Percentiles rank a stretch among this genome's conserved stretches.
These are phyloP conservation scores for Hemibagrus wyckioides DNA, from an alignment of 2,113 vertebrate species.

Conservation along the genomic window DNA sequence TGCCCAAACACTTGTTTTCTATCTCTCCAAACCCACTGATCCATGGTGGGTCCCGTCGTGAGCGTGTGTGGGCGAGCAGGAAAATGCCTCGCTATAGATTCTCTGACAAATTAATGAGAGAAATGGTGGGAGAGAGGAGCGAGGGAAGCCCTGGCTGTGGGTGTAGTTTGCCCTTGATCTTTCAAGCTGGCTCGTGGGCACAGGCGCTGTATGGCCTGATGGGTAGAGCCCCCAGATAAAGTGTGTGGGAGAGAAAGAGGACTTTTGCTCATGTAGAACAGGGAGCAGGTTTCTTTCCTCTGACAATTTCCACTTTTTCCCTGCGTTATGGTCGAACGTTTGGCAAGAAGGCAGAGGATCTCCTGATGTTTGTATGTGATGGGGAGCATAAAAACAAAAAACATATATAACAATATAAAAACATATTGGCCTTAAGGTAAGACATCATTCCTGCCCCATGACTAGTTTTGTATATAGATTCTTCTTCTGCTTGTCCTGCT, in stretches of 20 bases:
- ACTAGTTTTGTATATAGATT: background rate
- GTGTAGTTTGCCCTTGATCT: slow-evolving; percentile 60
- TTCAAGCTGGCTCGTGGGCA: slow-evolving; percentile 61
- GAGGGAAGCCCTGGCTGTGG: slow-evolving; percentile 65
- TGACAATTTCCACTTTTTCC: background rate
- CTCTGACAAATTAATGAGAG: slow-evolving; percentile 70
- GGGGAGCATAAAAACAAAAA: too few relatives aligned
- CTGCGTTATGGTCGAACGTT: background rate
- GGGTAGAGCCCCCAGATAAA: slow-evolving; percentile 44
- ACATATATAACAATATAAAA: background rate
- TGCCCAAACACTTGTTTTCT: slow-evolving; percentile 31
- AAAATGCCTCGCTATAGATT: slow-evolving; percentile 74
- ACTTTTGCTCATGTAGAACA: slow-evolving; percentile 43
- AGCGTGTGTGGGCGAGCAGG: slow-evolving; percentile 63
- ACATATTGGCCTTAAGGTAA: background rate
- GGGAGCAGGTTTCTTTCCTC: slow-evolving; percentile 18
- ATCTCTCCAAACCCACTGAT: slow-evolving; percentile 48
- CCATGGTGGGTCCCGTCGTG: slow-evolving; percentile 43
- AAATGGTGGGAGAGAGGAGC: slow-evolving; percentile 55
- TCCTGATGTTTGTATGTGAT: background rate
- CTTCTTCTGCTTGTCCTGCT: background rate
- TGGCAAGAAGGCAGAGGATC: background rate
- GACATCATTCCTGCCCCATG: background rate
- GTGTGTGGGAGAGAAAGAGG: slow-evolving; percentile 44
- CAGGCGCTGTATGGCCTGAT: slow-evolving; percentile 60